Conservation (phyloP, 2,797 vertebrate species). For the Urocyon cinereoargenteus region DNA sequence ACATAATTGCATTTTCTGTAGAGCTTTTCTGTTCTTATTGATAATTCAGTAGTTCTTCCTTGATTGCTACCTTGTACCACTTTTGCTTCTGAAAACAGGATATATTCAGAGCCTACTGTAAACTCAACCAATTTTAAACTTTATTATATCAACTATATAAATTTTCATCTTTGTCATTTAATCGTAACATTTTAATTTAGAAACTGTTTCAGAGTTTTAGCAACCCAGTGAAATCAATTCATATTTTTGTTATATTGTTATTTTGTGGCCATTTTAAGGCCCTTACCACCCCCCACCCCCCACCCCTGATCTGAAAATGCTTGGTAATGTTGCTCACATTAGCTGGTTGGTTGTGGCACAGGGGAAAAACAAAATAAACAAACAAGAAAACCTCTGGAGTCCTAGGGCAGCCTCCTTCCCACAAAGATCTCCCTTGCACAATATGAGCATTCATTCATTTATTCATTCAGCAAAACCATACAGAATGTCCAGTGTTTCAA, state of each 20-base stretch:
- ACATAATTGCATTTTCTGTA: slow-evolving; percentile 39
- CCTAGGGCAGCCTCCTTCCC: background rate
- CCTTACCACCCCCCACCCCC: background rate
- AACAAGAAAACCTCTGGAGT: background rate
- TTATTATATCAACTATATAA: slow-evolving; percentile 33
- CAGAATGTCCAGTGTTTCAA: background rate
- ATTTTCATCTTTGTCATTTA: slow-evolving; percentile 47
- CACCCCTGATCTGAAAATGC: background rate
- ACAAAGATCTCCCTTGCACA: background rate
- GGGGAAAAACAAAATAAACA: background rate
- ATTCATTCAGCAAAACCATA: background rate
- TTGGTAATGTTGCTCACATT: background rate
- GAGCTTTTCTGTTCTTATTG: slow-evolving; percentile 27
- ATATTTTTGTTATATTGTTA: background rate
- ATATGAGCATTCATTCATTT: background rate
- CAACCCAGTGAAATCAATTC: slow-evolving; percentile 40
- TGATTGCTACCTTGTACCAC: slow-evolving; percentile 30
- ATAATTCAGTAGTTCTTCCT: slow-evolving; percentile 17
- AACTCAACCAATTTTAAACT: slow-evolving; percentile 41
- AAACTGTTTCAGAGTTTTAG: slow-evolving; percentile 41
- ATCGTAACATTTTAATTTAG: slow-evolving; percentile 59
- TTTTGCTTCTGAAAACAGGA: slow-evolving; percentile 53
- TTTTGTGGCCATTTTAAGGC: slow-evolving; percentile 10
- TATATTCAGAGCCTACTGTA: slow-evolving; percentile 33
- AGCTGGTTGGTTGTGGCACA: background rate